Evolutionary conservation across 2,888 invertebrate species (phyloP), one percentile per base, ranked within the genome.

Genomic region (Leptinotarsa tumamoca): DNA sequence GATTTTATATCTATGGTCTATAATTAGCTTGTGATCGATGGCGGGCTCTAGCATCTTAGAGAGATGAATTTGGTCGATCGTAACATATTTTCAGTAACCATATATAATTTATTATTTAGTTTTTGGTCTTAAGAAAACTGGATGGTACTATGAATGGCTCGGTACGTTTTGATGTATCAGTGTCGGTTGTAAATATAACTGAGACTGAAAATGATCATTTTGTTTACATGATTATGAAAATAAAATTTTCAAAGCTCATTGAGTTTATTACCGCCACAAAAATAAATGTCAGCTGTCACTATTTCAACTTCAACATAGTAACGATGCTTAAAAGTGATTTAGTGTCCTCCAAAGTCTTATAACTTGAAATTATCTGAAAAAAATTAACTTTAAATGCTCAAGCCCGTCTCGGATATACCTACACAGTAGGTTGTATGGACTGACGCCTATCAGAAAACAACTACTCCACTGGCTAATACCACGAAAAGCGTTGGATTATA

Each of bases 1-100:
- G 58, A 52, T 70, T 70, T 43, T 58, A 70, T 68, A 50, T 52
- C 68, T 68, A 50, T 18, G 58, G 18, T 23, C 70, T 70, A 70
- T 70, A 49, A 58, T 70, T 70, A 70, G 43, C 43, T 43, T 58
- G 61, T 15, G 13, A 49, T 43, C n/a, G 23, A 70, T 58, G 56
- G 33, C 5, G 33, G 63, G 43, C 43, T 63, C 10, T n/a, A 18
- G 43, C 43, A 63, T 15, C 27, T n/a, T 27, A n/a, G 43, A 63
- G n/a, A 33, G 17, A 63, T 63, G 18, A 63, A 17, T 23, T 21
- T 27, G 10, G 58, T 58, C 21, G 14, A 27, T 58, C 14, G 58
- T 58, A 14, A 58, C 58, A 58, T 63, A 33, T 27, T 63, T 63
- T 18, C 63, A 33, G 43, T 18, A n/a, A 43, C 10, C 14, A 10